Evolutionary conservation across 2,888 invertebrate genomes (phyloP), one percentile per base, ranked within the genome.

Genomic region (Aleiodes testaceus): DNA sequence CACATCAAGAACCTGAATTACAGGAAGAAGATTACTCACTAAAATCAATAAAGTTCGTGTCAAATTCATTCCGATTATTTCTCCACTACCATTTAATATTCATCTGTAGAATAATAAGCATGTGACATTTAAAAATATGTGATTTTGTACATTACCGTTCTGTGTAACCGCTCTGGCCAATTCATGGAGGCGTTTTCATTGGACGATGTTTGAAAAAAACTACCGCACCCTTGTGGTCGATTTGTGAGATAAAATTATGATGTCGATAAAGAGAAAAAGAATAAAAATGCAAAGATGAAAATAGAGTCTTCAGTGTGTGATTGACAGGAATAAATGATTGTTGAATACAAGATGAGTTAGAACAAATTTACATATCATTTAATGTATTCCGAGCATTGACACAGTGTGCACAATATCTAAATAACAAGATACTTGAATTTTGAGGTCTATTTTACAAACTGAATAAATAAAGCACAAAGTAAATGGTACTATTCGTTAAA

Each of bases 161-260:
- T n/a, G n/a, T n/a, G n/a, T n/a, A n/a, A n/a, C n/a, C n/a, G n/a
- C n/a, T n/a, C n/a, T n/a, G n/a, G n/a, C 65, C 61, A 44, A 53
- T 47, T 52, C 45, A 69, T 66, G 66, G 70, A 52, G 16, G 68
- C 66, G 66, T 75, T 72, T 72, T n/a, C 70, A 66, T 68, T 42
- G 52, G 30, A 44, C 45, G 45, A 14, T n/a, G 5, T n/a, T 12
- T 9, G 9, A 11, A 36, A 26, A 14, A 22, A 26, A 26, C 0
- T 12, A 20, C 4, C 14, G 45, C 45, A n/a, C 45, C 14, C 45
- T 45, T 22, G 22, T 20, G 52, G 52, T 26, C 26, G 30, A 26
- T 26, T 3, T 3, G n/a, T n/a, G 53, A 53, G n/a, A 14, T 53
- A 14, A 20, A 53, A 26, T 53, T 53, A 53, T 11, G 26, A 26